These are phyloP conservation scores for Dioctria rufipes DNA, from an alignment of 2,888 invertebrate genomes.

Conservation along the genomic window DNA sequence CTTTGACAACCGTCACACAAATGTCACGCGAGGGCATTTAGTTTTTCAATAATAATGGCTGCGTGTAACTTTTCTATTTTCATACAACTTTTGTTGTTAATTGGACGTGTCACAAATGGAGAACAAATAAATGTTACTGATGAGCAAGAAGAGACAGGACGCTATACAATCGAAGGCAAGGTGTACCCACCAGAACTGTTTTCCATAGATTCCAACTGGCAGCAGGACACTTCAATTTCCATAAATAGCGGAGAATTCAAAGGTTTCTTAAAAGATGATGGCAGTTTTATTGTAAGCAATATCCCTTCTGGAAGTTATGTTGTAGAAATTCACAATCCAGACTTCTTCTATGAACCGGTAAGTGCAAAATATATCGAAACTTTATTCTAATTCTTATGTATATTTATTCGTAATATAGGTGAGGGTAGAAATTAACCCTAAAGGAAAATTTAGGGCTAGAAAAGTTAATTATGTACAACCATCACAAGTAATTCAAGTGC, in stretches of 20 bases:
- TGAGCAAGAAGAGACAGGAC: slow-evolving; percentile 71
- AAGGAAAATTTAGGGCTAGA: slow-evolving; percentile 96
- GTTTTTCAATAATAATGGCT: slow-evolving; percentile 26
- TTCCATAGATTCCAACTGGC: slow-evolving; percentile 78
- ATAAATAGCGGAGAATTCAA: slow-evolving; percentile 92
- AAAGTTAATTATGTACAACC: slow-evolving; percentile 96
- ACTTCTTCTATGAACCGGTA: slow-evolving; percentile 93
- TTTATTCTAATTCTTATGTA: not conserved
- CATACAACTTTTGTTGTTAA: slow-evolving; percentile 24
- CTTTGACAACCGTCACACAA: not conserved
- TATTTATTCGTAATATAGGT: slow-evolving; percentile 60
- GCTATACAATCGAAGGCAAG: slow-evolving; percentile 86
- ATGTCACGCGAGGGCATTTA: not conserved
- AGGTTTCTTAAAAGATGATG: slow-evolving; percentile 92
- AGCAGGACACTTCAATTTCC: slow-evolving; percentile 82
- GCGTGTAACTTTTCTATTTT: slow-evolving; percentile 36
- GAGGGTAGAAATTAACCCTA: slow-evolving; percentile 96
- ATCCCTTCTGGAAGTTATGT: slow-evolving; percentile 94
- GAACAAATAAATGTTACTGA: slow-evolving; percentile 63
- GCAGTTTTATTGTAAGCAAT: slow-evolving; percentile 89
- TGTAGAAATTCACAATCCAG: slow-evolving; percentile 91
- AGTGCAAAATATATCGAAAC: slow-evolving; percentile 52
- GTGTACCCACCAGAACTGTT: slow-evolving; percentile 82
- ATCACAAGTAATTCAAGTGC: slow-evolving; percentile 89
- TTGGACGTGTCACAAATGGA: not conserved